Evolutionary conservation across 2,113 vertebrate species (phyloP).

Genomic region (Synchiropus splendidus): DNA sequence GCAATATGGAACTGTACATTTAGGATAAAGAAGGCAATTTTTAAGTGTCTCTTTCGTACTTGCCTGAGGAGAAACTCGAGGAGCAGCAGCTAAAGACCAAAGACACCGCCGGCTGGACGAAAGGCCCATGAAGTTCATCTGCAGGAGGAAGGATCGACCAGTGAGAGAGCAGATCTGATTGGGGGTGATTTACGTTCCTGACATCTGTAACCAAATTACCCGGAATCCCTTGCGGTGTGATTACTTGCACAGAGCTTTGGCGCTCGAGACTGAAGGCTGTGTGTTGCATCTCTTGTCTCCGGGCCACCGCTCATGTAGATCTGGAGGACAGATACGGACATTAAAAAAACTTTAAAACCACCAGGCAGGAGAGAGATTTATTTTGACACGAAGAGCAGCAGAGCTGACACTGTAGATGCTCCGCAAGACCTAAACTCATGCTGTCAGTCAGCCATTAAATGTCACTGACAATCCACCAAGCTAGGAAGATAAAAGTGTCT

Average conservation of each 20-base stretch:
- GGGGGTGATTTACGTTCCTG: constrained; percentile 72
- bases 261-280: constrained; percentile 21
- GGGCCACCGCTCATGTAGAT: constrained; percentile 19
- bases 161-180: constrained; percentile 63
- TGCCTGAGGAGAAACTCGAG: too few relatives aligned
- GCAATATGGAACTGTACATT: too few relatives aligned
- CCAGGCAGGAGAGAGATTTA: constrained; percentile 2
- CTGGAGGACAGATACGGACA: constrained; percentile 14
- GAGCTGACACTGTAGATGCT: too few relatives aligned
- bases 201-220: constrained; percentile 75
- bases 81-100: too few relatives aligned
- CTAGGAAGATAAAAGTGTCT: too few relatives aligned
- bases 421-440: too few relatives aligned
- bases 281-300: constrained; percentile 19
- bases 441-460: too few relatives aligned
- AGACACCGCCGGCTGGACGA: constrained; percentile 12
- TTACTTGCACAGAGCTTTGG: constrained; percentile 58
- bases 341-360: constrained; percentile 21
- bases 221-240: constrained; percentile 59
- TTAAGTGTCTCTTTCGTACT: too few relatives aligned
- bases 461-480: too few relatives aligned
- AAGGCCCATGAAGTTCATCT: constrained; percentile 33
- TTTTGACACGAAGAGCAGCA: too few relatives aligned
- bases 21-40: too few relatives aligned
- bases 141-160: constrained; percentile 35